These are phyloP conservation scores for Leucosticte australis DNA, from an alignment of 2,113 vertebrate genomes.

Conservation along the genomic window DNA sequence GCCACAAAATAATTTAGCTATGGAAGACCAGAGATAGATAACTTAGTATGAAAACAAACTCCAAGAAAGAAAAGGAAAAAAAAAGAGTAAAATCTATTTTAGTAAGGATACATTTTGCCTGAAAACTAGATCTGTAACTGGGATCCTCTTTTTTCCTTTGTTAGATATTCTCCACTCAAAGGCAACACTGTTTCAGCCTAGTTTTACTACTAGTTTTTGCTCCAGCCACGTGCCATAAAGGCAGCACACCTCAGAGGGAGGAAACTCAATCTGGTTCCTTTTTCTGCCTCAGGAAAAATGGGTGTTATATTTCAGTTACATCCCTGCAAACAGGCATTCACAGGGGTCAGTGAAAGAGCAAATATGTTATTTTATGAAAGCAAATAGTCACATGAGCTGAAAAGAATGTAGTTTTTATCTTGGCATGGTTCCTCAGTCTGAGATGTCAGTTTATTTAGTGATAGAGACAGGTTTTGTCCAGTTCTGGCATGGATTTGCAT, in stretches of 20 bases:
- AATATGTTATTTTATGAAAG: neutral
- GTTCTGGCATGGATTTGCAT: neutral
- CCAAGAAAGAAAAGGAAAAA: neutral
- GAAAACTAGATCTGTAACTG: neutral
- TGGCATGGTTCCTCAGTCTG: neutral
- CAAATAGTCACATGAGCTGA: neutral
- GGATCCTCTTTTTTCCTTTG: neutral
- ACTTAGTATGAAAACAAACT: neutral
- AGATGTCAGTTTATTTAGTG: neutral
- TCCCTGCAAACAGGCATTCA: neutral
- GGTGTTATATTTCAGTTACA: neutral
- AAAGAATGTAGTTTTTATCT: neutral
- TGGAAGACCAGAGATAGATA: neutral
- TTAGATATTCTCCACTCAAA: neutral
- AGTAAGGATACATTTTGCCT: neutral
- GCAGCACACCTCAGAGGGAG: neutral
- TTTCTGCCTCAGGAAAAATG: neutral
- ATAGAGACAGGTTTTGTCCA: neutral
- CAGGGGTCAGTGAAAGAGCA: neutral
- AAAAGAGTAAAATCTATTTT: neutral
- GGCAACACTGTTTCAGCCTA: neutral
- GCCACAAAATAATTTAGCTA: neutral
- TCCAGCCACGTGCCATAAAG: neutral
- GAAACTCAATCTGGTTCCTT: neutral
- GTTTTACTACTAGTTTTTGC: neutral